These are phyloP conservation scores for Drosophila repleta DNA, from an alignment of 1,140 invertebrate species.

Conservation along the genomic window DNA sequence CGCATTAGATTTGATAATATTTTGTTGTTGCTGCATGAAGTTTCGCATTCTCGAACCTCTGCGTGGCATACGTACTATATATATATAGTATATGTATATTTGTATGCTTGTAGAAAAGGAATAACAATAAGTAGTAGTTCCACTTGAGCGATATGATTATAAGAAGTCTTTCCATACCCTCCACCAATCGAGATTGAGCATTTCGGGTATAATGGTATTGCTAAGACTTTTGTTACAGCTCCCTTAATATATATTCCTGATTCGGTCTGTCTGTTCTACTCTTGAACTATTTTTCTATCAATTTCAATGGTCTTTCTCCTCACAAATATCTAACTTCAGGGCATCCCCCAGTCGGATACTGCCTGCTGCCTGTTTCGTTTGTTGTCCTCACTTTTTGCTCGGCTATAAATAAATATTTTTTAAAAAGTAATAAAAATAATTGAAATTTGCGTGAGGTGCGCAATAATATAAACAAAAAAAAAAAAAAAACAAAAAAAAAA, in stretches of 20 bases:
- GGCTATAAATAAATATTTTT: conserved; percentile 36
- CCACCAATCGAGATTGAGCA: no score
- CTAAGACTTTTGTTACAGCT: no score
- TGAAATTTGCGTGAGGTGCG: conserved; percentile 36
- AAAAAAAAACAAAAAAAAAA: no score
- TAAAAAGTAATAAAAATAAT: conserved; percentile 41
- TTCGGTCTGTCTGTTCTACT: no score
- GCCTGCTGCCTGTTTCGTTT: neutral
- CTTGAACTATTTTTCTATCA: no score
- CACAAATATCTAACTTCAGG: no score
- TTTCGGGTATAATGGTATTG: no score
- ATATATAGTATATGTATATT: neutral
- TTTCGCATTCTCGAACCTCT: conserved; percentile 29
- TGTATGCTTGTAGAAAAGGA: conserved; percentile 4
- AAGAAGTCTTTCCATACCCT: conserved; percentile 15
- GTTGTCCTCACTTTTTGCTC: neutral
- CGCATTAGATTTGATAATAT: conserved; percentile 9
- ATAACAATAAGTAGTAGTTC: conserved; percentile 18
- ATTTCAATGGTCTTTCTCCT: no score
- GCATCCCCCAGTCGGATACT: no score
- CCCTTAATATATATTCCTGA: no score
- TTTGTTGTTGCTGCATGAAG: conserved; percentile 6
- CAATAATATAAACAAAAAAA: conserved; percentile 23
- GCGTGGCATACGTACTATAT: conserved; percentile 5
- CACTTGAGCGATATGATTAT: conserved; percentile 55